phyloP scores from a whole-genome alignment of 1,140 invertebrate species.

The Euwallacea similis region DNA sequence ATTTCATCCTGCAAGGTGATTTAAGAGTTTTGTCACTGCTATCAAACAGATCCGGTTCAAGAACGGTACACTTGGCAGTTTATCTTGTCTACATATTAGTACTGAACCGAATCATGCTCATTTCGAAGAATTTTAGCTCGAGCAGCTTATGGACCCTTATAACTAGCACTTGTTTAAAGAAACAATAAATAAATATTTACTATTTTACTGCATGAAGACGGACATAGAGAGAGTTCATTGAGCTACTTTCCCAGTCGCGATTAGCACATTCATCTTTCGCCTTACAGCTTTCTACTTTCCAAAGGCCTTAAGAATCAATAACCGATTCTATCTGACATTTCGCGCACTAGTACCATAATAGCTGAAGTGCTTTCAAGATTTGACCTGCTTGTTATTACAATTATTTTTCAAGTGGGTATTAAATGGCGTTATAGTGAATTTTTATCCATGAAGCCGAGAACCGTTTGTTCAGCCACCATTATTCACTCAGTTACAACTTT shows the following conservation, averaged over 20 bases:
- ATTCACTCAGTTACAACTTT: background rate
- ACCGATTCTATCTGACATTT: constrained; percentile 2
- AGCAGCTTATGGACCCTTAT: too few species aligned
- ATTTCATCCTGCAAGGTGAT: too few species aligned
- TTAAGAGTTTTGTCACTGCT: too few species aligned
- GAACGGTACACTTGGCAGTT: too few species aligned
- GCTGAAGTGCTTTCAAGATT: background rate
- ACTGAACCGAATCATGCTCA: too few species aligned
- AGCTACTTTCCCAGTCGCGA: background rate
- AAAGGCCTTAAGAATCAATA: background rate
- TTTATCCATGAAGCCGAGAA: background rate
- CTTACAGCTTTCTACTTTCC: constrained; percentile 1
- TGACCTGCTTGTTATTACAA: too few species aligned
- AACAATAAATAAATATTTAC: too few species aligned
- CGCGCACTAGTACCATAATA: background rate
- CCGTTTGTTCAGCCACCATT: background rate
- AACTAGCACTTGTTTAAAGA: too few species aligned
- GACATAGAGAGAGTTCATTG: background rate
- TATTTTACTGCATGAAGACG: too few species aligned
- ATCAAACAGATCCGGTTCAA: too few species aligned
- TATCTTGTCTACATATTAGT: too few species aligned
- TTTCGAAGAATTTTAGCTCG: too few species aligned
- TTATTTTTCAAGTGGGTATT: background rate
- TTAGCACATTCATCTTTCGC: constrained; percentile 1
- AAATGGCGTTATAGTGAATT: background rate